A percentile compares a stretch with the other conserved stretches of the same genome.
Evolutionary conservation across 2,113 vertebrate species (phyloP).

Genomic region (Vulpes vulpes): DNA sequence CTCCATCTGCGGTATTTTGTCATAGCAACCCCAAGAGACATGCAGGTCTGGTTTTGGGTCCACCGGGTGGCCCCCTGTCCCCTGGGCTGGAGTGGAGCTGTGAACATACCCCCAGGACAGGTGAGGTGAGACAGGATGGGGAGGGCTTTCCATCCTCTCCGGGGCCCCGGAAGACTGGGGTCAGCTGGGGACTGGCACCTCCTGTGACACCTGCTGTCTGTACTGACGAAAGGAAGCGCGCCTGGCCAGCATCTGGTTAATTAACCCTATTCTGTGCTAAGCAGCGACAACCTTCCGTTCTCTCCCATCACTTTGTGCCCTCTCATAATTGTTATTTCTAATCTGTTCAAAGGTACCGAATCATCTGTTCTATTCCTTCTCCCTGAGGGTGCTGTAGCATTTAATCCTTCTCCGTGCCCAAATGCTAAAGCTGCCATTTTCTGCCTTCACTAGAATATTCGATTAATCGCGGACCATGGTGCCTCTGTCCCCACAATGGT

Average conservation of each 20-base stretch:
- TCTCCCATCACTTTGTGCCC: not conserved
- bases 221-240: not conserved
- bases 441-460: not conserved
- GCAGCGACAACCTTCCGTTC: not conserved
- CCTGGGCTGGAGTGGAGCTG: too few species aligned
- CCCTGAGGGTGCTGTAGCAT: rapidly evolving
- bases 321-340: not conserved
- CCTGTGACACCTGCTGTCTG: rapidly evolving
- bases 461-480: not conserved
- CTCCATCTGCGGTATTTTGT: rapidly evolving
- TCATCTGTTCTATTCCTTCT: not conserved
- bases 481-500: rapidly evolving
- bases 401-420: rapidly evolving
- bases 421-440: not conserved
- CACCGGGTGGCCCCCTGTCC: rapidly evolving
- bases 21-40: rapidly evolving
- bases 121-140: too few species aligned
- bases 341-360: not conserved
- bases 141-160: rapidly evolving
- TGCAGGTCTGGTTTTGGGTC: rapidly evolving
- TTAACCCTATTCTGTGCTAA: not conserved
- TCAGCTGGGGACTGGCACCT: rapidly evolving
- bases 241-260: not conserved
- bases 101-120: rapidly evolving
- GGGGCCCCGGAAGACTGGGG: rapidly evolving